Conservation (phyloP, 2,113 vertebrate genomes). For the Pseudopodoces humilis region DNA sequence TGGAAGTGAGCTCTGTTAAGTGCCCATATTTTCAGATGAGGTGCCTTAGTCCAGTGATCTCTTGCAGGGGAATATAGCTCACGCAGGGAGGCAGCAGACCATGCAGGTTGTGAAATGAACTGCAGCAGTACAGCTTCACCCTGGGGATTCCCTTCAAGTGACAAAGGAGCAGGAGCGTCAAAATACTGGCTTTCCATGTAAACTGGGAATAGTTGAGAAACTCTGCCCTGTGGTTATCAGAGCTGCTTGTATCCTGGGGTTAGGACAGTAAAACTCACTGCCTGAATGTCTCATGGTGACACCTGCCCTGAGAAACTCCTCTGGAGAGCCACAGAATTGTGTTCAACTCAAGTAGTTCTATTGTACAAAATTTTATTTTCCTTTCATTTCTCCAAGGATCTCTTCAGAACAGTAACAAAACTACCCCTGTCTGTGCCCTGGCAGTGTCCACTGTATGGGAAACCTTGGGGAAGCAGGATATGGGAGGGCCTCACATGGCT, state of each 20-base stretch:
- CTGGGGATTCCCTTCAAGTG: constrained; percentile 29
- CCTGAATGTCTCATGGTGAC: not conserved
- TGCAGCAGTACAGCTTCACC: constrained; percentile 23
- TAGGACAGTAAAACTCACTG: not conserved
- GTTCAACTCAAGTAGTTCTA: not conserved
- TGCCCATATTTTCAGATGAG: not conserved
- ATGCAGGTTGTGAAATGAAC: constrained; percentile 32
- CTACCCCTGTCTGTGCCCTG: not conserved
- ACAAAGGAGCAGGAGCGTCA: not conserved
- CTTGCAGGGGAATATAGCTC: not conserved
- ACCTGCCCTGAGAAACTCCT: not conserved
- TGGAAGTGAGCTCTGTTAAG: constrained; percentile 8
- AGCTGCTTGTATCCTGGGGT: not conserved
- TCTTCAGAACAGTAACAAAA: not conserved
- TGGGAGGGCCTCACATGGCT: not conserved
- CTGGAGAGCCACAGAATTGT: not conserved
- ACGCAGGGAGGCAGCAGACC: constrained; percentile 23
- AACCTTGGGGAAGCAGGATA: not conserved
- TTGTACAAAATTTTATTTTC: not conserved
- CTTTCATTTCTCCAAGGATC: not conserved
- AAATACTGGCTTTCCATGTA: not conserved
- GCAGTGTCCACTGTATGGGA: not conserved
- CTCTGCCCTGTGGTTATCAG: not conserved
- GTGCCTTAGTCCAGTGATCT: constrained; percentile 27
- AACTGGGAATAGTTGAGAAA: not conserved